Evolutionary conservation across 2,888 invertebrate genomes (phyloP).

Genomic region (Doris montereyensis): DNA sequence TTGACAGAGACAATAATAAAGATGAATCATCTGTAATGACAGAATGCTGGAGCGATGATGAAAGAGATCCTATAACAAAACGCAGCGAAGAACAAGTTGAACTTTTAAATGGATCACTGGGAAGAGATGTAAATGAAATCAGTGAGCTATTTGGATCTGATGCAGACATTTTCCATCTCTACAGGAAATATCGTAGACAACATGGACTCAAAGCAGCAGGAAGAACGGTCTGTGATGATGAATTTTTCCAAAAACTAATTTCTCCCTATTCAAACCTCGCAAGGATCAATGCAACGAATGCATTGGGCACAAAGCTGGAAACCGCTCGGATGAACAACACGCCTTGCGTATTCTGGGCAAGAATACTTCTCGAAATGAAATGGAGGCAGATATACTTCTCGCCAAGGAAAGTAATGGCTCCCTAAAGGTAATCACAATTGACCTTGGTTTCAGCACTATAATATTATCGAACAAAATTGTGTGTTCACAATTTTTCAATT

Average conservation of each 20-base stretch:
- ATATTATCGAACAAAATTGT: background rate
- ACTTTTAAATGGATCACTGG: too few relatives aligned
- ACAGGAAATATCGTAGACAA: background rate
- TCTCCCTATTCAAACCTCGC: background rate
- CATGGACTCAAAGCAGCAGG: background rate
- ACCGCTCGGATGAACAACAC: background rate
- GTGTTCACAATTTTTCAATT: too few relatives aligned
- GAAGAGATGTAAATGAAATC: background rate
- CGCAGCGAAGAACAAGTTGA: too few relatives aligned
- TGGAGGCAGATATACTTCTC: background rate
- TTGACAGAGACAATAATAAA: too few relatives aligned
- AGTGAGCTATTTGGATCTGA: background rate
- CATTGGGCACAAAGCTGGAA: background rate
- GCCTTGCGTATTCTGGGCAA: background rate
- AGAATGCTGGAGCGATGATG: too few relatives aligned
- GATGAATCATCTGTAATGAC: too few relatives aligned
- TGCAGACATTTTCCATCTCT: background rate
- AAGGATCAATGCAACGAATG: background rate
- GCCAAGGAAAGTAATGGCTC: background rate
- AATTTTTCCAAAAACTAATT: background rate
- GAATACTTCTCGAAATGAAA: background rate
- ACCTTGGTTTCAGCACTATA: background rate
- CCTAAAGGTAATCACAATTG: background rate
- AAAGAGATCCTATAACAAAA: too few relatives aligned
- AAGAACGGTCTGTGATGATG: background rate